A percentile compares a stretch with the other conserved stretches of the same genome.
phyloP scores from a whole-genome alignment of 2,113 vertebrate species.

The Kobus ellipsiprymnus region DNA sequence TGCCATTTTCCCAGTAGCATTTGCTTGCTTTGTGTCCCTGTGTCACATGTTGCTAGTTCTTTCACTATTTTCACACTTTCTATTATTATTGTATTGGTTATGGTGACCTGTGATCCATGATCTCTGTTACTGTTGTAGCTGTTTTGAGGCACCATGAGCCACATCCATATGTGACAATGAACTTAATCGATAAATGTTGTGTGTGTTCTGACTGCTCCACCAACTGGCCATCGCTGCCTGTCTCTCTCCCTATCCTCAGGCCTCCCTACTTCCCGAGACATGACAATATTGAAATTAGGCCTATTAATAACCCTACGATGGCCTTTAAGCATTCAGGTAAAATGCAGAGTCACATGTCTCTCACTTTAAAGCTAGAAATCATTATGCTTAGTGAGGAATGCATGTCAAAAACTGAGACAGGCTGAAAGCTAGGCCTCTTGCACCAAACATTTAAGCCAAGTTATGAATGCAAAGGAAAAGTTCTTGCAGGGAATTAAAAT shows the following conservation, averaged over 20 bases:
- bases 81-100: neutral
- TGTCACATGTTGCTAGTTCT: neutral
- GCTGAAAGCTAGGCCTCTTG: neutral
- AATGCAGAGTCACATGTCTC: neutral
- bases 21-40: neutral
- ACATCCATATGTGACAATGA: neutral
- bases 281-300: neutral
- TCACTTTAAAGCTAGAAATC: neutral
- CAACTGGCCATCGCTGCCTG: neutral
- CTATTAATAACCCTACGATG: neutral
- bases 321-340: neutral
- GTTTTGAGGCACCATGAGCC: neutral
- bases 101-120: neutral
- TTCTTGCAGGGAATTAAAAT: neutral
- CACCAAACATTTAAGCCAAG: neutral
- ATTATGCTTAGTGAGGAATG: neutral
- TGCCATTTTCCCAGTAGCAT: neutral
- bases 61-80: neutral
- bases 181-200: neutral
- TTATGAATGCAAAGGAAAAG: neutral
- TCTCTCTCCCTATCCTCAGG: neutral
- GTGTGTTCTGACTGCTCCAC: neutral
- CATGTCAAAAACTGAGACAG: neutral
- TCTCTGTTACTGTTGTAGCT: neutral
- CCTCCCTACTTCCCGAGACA: neutral